Evolutionary conservation across 1,140 invertebrate genomes (phyloP).

Genomic region (Amyelois transitella): DNA sequence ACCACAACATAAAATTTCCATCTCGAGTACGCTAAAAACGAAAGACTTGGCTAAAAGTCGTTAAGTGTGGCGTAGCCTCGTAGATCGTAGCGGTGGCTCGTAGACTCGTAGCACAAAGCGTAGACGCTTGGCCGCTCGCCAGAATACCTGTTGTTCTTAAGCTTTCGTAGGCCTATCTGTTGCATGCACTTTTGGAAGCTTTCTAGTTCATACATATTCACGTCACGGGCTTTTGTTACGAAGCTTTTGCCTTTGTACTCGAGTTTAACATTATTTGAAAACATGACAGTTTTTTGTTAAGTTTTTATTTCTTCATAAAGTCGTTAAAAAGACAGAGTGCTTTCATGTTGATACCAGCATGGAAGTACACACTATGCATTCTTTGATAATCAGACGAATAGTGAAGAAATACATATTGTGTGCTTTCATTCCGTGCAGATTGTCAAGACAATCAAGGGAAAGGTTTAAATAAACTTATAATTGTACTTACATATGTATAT

Average conservation of each 20-base stretch:
- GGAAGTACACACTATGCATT: too few species aligned
- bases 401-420: too few species aligned
- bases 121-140: constrained; percentile 36
- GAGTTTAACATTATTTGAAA: neutral
- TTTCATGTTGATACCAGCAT: too few species aligned
- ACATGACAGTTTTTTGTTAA: neutral
- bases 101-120: constrained; percentile 20
- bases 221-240: neutral
- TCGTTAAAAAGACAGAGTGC: too few species aligned
- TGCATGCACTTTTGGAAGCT: neutral
- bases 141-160: constrained; percentile 39
- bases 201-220: neutral
- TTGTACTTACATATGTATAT: too few species aligned
- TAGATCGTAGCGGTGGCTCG: constrained; percentile 9
- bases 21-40: neutral
- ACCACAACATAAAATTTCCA: neutral
- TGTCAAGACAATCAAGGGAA: too few species aligned
- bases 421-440: too few species aligned
- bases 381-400: too few species aligned
- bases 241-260: neutral
- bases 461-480: too few species aligned
- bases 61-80: constrained; percentile 7
- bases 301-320: too few species aligned
- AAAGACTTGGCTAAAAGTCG: constrained; percentile 17
- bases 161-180: constrained; percentile 2